phyloP scores from a whole-genome alignment of 1,140 invertebrate genomes.

The Brachionus rubens region DNA sequence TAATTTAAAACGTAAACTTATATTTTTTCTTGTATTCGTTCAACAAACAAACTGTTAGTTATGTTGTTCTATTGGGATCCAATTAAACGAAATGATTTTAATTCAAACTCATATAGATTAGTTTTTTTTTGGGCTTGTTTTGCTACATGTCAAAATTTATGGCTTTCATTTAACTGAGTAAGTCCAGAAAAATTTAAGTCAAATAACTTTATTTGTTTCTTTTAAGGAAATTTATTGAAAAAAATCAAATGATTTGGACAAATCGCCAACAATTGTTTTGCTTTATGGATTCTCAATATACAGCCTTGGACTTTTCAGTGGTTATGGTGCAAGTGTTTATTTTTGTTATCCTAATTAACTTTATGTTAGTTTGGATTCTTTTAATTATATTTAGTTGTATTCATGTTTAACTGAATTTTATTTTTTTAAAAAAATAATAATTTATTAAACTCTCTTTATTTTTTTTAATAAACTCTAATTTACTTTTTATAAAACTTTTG shows the following conservation, averaged over 20 bases:
- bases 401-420: neutral
- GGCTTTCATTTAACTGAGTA: constrained; percentile 17
- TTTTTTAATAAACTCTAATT: too few relatives aligned
- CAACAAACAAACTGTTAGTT: neutral
- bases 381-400: neutral
- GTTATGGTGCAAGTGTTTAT: neutral
- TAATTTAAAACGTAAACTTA: neutral
- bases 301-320: neutral
- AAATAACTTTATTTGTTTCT: neutral
- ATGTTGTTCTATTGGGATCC: constrained; percentile 34
- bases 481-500: too few relatives aligned
- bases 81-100: constrained; percentile 1
- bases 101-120: neutral
- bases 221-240: constrained; percentile 17
- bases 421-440: too few relatives aligned
- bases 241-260: constrained; percentile 9
- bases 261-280: neutral
- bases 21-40: constrained; percentile 12
- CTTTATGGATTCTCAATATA: neutral
- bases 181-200: neutral
- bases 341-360: constrained; percentile 22
- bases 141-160: constrained; percentile 11
- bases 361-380: neutral
- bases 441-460: too few relatives aligned
- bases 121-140: constrained; percentile 21